Conservation (phyloP, 2,888 invertebrate genomes). For the Sylvicola cinctus region DNA sequence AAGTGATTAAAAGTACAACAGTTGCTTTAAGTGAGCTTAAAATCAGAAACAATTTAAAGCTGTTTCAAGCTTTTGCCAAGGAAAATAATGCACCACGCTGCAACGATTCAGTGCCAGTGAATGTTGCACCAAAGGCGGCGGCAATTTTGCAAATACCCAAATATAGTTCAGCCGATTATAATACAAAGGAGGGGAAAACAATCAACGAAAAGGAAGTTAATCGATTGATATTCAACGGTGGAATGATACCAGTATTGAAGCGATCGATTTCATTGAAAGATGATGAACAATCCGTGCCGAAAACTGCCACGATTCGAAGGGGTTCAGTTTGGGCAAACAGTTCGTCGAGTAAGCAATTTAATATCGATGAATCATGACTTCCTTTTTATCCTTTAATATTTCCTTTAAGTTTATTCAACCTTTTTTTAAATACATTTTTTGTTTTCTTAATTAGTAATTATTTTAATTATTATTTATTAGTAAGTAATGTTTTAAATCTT, state of each 20-base stretch:
- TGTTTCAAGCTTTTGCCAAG: constrained; percentile 13
- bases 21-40: constrained; percentile 20
- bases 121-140: constrained; percentile 39
- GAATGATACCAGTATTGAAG: constrained; percentile 3
- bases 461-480: too few relatives aligned
- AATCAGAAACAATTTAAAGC: constrained; percentile 18
- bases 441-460: not conserved
- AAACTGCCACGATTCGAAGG: constrained; percentile 10
- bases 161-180: too few relatives aligned
- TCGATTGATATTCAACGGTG: constrained; percentile 1
- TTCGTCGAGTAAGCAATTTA: constrained; percentile 9
- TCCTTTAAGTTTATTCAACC: not conserved
- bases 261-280: constrained; percentile 7
- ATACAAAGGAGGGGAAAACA: constrained; percentile 9
- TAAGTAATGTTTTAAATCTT: too few relatives aligned
- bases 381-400: not conserved
- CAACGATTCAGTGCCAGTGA: constrained; percentile 13
- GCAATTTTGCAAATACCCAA: constrained; percentile 36
- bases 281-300: constrained; percentile 3
- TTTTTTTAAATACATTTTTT: too few relatives aligned
- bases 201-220: constrained; percentile 6
- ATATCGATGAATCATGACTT: not conserved
- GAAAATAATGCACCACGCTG: constrained; percentile 16
- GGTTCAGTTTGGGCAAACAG: constrained; percentile 11
- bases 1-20: too few relatives aligned